Evolutionary conservation across 2,797 vertebrate species (phyloP), one percentile per base, ranked within the genome.

Genomic region (Threskiornis aethiopicus): DNA sequence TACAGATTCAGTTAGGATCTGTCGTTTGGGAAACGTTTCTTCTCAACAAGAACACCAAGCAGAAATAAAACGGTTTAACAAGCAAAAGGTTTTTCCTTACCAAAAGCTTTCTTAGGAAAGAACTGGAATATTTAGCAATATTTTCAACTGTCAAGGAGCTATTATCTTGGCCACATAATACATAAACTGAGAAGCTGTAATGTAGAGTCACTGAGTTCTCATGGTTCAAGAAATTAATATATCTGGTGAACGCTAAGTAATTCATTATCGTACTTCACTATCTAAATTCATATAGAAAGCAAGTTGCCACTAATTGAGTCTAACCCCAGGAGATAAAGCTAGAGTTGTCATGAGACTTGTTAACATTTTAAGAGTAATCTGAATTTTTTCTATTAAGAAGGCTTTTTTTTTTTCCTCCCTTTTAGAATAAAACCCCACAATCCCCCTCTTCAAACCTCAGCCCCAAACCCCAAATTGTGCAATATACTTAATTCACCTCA

Each of bases 141-240:
- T 84, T 95, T 94, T 92, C 76, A 70, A 2, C 85, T 75, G 90
- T 86, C 93, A 54, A 12, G 72, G 90, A 86, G 79, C 76, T 58
- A 7, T 88, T 66, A 44, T 47, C 82, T 41, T 78, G 90, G 90
- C 83, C 80, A 10, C 64, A 3, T 13, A 24, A 15, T 4, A 21
- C 51, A 20, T 16, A 46, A 8, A 6, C 28, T 57, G 89, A 20
- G 25, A 19, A 84, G 54, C 90, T 81, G 80, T 31, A 28, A 3
- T 20, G 57, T 10, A 0, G 54, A 85, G 83, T 52, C 64, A 20
- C 67, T 1, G 3, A 67, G 54, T 81, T 37, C 83, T 93, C 0
- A 2, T 58, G 76, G 33, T 33, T 81, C 39, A 17, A 73, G 86
- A 55, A 73, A 79, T 92, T 6, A 89, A 89, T 76, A 20, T 67